Conservation (phyloP, 1,140 invertebrate genomes). For the Psix sp. region DNA sequence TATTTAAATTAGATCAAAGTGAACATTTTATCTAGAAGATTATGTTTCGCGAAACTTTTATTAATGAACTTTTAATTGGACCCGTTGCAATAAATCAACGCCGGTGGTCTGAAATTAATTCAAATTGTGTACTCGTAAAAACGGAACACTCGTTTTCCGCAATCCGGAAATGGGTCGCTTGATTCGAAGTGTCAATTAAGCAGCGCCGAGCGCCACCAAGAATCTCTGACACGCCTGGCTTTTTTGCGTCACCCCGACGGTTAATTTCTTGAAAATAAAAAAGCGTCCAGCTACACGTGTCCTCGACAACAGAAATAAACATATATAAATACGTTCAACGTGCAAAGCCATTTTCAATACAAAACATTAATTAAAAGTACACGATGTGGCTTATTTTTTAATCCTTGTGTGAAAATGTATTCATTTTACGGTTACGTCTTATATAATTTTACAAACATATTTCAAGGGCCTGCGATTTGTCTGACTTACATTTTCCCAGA, state of each 20-base stretch:
- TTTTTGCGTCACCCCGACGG: constrained; percentile 51
- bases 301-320: constrained; percentile 1
- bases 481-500: too few species aligned
- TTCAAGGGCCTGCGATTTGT: too few species aligned
- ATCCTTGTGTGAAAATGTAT: too few species aligned
- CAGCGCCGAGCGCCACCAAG: constrained; percentile 41
- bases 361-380: too few species aligned
- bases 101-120: constrained; percentile 31
- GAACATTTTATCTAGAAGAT: too few species aligned
- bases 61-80: constrained; percentile 16
- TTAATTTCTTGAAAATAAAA: constrained; percentile 60
- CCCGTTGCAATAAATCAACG: constrained; percentile 16
- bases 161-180: constrained; percentile 59
- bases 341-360: too few species aligned
- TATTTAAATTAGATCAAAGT: too few species aligned
- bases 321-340: too few species aligned
- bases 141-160: constrained; percentile 11
- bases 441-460: too few species aligned
- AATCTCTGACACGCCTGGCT: constrained; percentile 58
- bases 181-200: constrained; percentile 70
- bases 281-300: constrained; percentile 19
- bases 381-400: not conserved
- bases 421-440: too few species aligned
- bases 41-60: too few species aligned
- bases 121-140: constrained; percentile 23